A percentile compares a stretch with the other conserved stretches of the same genome.
Evolutionary conservation across 2,888 invertebrate species (phyloP).

Genomic region (Ptychoptera albimana): DNA sequence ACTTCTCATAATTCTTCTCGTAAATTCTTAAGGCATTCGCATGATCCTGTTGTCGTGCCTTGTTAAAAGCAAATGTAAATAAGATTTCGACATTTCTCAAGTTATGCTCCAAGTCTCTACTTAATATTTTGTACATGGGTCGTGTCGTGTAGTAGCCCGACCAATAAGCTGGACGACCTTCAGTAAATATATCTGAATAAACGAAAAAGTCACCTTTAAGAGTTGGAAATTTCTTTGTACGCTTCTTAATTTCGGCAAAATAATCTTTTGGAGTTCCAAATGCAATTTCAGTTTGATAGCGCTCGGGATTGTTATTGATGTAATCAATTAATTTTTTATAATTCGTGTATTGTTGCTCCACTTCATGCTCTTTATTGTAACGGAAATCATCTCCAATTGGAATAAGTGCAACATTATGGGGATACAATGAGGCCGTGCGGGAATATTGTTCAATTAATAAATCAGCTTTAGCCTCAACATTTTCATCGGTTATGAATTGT

Average conservation of each 20-base stretch:
- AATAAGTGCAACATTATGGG: slow-evolving; percentile 84
- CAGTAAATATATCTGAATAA: slow-evolving; percentile 86
- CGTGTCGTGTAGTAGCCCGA: slow-evolving; percentile 90
- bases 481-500: slow-evolving; percentile 68
- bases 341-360: slow-evolving; percentile 87
- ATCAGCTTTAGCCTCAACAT: slow-evolving; percentile 72
- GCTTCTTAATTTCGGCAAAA: slow-evolving; percentile 56
- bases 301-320: slow-evolving; percentile 63
- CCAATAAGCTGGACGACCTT: slow-evolving; percentile 91
- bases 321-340: slow-evolving; percentile 80
- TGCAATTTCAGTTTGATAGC: slow-evolving; percentile 52
- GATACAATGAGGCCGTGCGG: slow-evolving; percentile 73
- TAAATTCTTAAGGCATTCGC: slow-evolving; percentile 48
- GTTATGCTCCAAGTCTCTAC: slow-evolving; percentile 69
- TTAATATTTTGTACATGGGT: slow-evolving; percentile 71
- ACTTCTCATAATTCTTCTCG: slow-evolving; percentile 67
- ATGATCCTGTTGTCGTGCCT: slow-evolving; percentile 44
- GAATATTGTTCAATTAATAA: slow-evolving; percentile 77
- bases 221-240: slow-evolving; percentile 52
- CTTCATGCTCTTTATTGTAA: slow-evolving; percentile 76
- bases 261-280: slow-evolving; percentile 90
- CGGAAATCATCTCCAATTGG: slow-evolving; percentile 95
- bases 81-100: slow-evolving; percentile 70
- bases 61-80: slow-evolving; percentile 65
- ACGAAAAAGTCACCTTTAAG: slow-evolving; percentile 92